A percentile compares a stretch with the other conserved stretches of the same genome.
These are phyloP conservation scores for Acronicta alni DNA, from an alignment of 2,888 invertebrate genomes.

Conservation along the genomic window DNA sequence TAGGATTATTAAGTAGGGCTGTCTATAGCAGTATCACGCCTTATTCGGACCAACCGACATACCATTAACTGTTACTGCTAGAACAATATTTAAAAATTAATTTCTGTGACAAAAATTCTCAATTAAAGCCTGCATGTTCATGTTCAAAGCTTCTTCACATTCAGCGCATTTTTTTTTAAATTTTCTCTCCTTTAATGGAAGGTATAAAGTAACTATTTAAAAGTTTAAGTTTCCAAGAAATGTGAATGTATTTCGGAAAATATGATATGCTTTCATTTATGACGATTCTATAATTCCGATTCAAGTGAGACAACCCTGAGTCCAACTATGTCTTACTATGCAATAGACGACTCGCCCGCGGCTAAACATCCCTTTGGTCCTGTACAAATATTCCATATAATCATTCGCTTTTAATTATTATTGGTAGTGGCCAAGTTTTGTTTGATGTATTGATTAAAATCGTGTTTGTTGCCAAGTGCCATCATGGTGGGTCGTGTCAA, in stretches of 20 bases:
- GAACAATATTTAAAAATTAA: too few species aligned
- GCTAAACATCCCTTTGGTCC: slow-evolving; percentile 82
- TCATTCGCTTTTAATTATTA: slow-evolving; percentile 89
- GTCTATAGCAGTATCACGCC: background rate
- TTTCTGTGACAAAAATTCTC: too few species aligned
- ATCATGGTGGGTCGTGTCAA: slow-evolving; percentile 75
- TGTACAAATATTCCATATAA: slow-evolving; percentile 87
- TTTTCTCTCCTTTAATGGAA: too few species aligned
- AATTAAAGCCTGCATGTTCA: too few species aligned
- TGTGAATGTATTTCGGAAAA: too few species aligned
- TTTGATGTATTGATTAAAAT: slow-evolving; percentile 89
- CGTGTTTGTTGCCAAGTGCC: slow-evolving; percentile 85
- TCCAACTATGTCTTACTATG: slow-evolving; percentile 69
- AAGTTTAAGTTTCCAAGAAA: background rate
- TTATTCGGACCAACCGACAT: background rate
- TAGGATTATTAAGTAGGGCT: slow-evolving; percentile 61
- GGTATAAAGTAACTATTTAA: background rate
- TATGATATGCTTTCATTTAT: background rate
- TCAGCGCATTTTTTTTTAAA: too few species aligned
- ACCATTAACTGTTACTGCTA: too few species aligned
- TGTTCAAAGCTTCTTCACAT: too few species aligned
- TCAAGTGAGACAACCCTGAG: slow-evolving; percentile 48
- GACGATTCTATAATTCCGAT: background rate
- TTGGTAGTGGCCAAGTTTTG: slow-evolving; percentile 86
- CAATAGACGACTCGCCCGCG: slow-evolving; percentile 72